Conservation (phyloP, 2,888 invertebrate species). For the Yponomeuta plumbellus region DNA sequence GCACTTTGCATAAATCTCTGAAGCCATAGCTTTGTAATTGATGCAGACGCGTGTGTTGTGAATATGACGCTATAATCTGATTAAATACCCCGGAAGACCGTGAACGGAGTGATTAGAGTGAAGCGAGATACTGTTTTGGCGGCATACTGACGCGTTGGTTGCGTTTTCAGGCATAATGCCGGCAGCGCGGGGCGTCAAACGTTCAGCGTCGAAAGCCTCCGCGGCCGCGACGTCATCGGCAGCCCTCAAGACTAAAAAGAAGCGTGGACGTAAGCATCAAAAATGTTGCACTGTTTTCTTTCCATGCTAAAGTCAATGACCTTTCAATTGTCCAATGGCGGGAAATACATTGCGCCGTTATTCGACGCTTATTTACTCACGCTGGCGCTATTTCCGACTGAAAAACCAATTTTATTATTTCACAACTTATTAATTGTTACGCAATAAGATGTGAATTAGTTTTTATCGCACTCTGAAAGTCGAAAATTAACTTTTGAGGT, state of each 20-base stretch:
- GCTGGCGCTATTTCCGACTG: neutral
- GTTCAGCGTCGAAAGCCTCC: slow-evolving; percentile 65
- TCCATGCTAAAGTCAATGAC: slow-evolving; percentile 67
- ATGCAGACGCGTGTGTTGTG: slow-evolving; percentile 53
- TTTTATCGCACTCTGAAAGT: neutral
- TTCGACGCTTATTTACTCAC: neutral
- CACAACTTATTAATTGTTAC: neutral
- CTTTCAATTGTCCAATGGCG: slow-evolving; percentile 71
- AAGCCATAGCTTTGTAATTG: slow-evolving; percentile 63
- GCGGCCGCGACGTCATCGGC: slow-evolving; percentile 45
- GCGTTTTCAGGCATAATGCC: slow-evolving; percentile 73
- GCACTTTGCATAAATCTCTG: slow-evolving; percentile 63
- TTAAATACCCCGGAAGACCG: slow-evolving; percentile 60
- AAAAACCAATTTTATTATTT: neutral
- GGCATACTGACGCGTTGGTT: slow-evolving; percentile 65
- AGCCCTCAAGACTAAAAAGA: slow-evolving; percentile 69
- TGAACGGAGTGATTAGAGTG: slow-evolving; percentile 44
- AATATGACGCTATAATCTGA: slow-evolving; percentile 51
- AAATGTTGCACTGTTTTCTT: slow-evolving; percentile 64
- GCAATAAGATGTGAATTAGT: neutral
- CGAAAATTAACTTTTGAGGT: slow-evolving; percentile 14
- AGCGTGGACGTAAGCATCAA: slow-evolving; percentile 62
- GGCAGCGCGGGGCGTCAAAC: slow-evolving; percentile 71
- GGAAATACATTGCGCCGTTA: slow-evolving; percentile 48
- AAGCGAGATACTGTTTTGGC: slow-evolving; percentile 34